A percentile compares a stretch with the other conserved stretches of the same genome.
phyloP scores from a whole-genome alignment of 2,113 vertebrate genomes.

The Calypte anna region DNA sequence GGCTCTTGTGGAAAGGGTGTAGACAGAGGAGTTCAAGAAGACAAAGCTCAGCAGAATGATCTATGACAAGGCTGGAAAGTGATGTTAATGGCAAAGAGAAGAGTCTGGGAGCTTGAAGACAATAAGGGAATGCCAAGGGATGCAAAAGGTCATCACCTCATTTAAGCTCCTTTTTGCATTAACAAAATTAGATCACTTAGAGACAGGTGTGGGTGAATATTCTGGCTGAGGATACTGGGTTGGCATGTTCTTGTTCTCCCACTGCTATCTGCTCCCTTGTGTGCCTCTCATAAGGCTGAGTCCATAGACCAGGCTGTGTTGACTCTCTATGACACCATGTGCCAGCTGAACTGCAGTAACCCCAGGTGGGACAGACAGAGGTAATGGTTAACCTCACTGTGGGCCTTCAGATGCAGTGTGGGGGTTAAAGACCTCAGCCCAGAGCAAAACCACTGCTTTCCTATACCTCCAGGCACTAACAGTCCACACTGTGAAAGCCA shows the following conservation, averaged over 20 bases:
- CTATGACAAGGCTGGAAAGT: background rate
- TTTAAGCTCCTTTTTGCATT: background rate
- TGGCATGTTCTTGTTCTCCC: background rate
- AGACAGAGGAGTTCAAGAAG: background rate
- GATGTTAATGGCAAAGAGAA: background rate
- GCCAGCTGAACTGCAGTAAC: background rate
- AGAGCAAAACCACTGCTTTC: background rate
- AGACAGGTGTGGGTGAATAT: background rate
- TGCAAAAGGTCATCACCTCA: background rate
- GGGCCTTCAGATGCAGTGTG: too few relatives aligned
- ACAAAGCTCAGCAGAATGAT: background rate
- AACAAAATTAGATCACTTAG: background rate
- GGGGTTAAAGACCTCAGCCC: background rate
- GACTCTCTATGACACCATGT: fast-evolving
- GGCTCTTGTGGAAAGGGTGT: background rate
- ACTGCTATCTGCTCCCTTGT: background rate
- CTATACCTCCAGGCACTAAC: background rate
- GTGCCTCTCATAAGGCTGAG: background rate
- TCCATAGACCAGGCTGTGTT: background rate
- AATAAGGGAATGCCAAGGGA: background rate
- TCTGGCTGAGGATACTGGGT: background rate
- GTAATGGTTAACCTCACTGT: background rate
- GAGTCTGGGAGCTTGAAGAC: background rate
- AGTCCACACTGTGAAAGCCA: background rate
- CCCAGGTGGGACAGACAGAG: fast-evolving